Percentiles rank a stretch among this genome's conserved stretches.
Conservation (phyloP, 1,140 invertebrate genomes). For the Tetragnatha versicolor region DNA sequence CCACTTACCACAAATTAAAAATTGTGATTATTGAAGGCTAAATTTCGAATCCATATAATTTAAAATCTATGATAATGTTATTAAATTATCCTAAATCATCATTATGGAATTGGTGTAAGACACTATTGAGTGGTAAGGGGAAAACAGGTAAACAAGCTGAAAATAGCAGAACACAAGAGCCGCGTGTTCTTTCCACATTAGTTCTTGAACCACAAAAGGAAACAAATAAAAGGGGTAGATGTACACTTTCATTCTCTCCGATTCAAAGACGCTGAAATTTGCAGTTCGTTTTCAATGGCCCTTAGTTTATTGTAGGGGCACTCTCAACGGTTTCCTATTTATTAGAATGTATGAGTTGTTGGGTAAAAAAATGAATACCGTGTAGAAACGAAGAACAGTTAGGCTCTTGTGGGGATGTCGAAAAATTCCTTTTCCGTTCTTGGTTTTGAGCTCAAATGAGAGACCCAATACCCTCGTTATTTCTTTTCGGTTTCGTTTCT, state of each 20-base stretch:
- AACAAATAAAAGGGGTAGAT: not conserved
- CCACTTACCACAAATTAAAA: too few species aligned
- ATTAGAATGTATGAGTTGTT: not conserved
- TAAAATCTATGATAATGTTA: too few species aligned
- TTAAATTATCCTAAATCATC: too few species aligned
- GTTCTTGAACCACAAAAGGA: not conserved
- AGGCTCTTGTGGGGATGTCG: not conserved
- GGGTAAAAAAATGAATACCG: not conserved
- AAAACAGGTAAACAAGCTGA: too few species aligned
- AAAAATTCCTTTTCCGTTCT: constrained; percentile 7
- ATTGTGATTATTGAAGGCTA: too few species aligned
- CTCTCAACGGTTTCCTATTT: constrained; percentile 23
- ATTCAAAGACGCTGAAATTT: constrained; percentile 7
- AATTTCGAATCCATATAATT: too few species aligned
- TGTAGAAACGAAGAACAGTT: not conserved
- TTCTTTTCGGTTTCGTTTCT: constrained; percentile 38
- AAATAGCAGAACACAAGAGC: too few species aligned
- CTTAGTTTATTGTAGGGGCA: not conserved
- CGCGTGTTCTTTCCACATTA: too few species aligned
- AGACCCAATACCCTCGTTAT: constrained; percentile 32
- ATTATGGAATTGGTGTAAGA: too few species aligned
- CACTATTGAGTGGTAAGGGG: too few species aligned
- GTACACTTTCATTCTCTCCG: not conserved
- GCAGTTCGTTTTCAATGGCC: constrained; percentile 14
- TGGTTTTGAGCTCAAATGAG: constrained; percentile 18